phyloP scores from a whole-genome alignment of 2,113 vertebrate species.

The Phocoena sinus region DNA sequence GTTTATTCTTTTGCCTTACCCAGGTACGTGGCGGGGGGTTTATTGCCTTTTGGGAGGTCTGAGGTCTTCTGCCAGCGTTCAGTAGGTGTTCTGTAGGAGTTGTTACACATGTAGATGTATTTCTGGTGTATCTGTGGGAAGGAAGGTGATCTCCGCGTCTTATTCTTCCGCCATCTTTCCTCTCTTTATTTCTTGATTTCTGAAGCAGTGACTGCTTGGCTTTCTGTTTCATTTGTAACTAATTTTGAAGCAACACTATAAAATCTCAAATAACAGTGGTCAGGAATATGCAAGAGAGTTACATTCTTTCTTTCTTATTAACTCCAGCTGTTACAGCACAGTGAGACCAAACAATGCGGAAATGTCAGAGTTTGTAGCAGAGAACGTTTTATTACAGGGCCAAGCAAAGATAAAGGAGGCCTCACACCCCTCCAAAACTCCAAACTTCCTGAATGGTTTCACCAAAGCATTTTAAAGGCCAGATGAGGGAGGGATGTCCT shows the following conservation, averaged over 20 bases:
- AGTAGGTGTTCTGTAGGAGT: too few relatives aligned
- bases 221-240: background rate
- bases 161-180: background rate
- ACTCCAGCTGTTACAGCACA: background rate
- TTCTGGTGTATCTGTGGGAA: too few relatives aligned
- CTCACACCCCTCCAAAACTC: background rate
- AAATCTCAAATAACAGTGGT: background rate
- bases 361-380: background rate
- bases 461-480: background rate
- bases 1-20: too few relatives aligned
- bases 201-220: background rate
- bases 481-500: background rate
- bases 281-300: background rate
- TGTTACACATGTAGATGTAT: too few relatives aligned
- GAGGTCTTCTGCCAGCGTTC: too few relatives aligned
- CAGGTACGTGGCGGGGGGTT: too few relatives aligned
- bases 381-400: background rate
- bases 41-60: too few relatives aligned
- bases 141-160: too few relatives aligned
- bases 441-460: background rate
- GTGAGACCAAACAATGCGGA: background rate
- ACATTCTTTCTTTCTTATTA: background rate
- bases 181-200: slow-evolving; percentile 11
- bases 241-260: background rate
- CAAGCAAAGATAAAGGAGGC: background rate